Evolutionary conservation across 2,797 vertebrate genomes (phyloP).

Genomic region (Spea hammondii): DNA sequence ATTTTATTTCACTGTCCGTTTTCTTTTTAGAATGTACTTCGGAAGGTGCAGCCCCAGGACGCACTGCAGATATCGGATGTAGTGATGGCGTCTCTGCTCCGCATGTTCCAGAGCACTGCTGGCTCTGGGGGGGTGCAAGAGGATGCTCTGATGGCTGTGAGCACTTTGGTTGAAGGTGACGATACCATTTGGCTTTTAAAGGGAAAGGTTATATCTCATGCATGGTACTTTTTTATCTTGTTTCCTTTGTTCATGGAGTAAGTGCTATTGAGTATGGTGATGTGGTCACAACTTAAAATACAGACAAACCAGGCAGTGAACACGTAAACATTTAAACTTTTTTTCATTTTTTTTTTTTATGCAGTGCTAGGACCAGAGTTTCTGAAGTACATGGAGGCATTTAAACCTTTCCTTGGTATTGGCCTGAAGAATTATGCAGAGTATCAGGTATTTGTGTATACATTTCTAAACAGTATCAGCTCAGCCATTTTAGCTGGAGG

Average conservation of each 20-base stretch:
- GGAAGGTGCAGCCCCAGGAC: slow-evolving; percentile 96
- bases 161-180: slow-evolving; percentile 93
- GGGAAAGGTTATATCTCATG: background rate
- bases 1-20: background rate
- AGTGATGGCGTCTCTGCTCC: slow-evolving; percentile 92
- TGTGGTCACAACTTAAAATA: background rate
- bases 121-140: slow-evolving; percentile 93
- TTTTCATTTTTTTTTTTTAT: background rate
- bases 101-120: slow-evolving; percentile 97
- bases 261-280: background rate
- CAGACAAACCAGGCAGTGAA: too few species aligned
- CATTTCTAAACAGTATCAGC: background rate
- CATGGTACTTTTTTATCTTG: background rate
- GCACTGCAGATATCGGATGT: slow-evolving; percentile 96
- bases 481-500: too few species aligned
- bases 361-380: slow-evolving; percentile 92
- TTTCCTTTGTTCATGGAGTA: background rate
- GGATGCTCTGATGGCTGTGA: slow-evolving; percentile 95
- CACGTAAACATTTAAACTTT: too few species aligned
- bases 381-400: slow-evolving; percentile 98
- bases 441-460: slow-evolving; percentile 81
- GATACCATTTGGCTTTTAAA: background rate
- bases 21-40: slow-evolving; percentile 80
- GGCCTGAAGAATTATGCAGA: slow-evolving; percentile 96
- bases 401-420: slow-evolving; percentile 93